Conservation (phyloP, 64 coral and sea anemone genomes). For the Platygyra sinensis region DNA sequence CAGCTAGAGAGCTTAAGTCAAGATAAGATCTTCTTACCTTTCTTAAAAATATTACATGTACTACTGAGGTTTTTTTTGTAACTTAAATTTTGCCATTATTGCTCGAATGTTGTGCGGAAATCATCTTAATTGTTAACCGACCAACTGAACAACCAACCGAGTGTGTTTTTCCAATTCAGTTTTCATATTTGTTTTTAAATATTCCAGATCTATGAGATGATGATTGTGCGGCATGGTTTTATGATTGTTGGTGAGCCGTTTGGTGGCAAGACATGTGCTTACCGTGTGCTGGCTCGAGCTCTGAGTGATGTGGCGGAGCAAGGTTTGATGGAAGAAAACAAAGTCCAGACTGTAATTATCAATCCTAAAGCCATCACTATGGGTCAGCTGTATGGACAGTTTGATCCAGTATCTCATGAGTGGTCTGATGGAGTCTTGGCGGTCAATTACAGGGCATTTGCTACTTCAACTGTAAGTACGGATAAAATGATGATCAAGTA, state of each 20-base stretch:
- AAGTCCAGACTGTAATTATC: conserved; percentile 92
- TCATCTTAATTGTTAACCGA: too few relatives aligned
- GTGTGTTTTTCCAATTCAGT: not conserved
- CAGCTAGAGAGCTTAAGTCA: too few relatives aligned
- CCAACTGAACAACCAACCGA: too few relatives aligned
- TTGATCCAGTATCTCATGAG: conserved; percentile 98
- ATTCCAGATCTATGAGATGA: conserved; percentile 95
- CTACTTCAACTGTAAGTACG: conserved; percentile 86
- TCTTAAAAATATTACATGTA: too few relatives aligned
- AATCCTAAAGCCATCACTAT: conserved; percentile 98
- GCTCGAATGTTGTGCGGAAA: too few relatives aligned
- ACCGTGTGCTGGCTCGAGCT: conserved; percentile 87
- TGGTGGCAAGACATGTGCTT: conserved; percentile 94
- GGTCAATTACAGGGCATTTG: conserved; percentile 98
- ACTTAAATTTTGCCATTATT: too few relatives aligned
- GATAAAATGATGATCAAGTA: too few relatives aligned
- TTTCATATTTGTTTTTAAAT: not conserved
- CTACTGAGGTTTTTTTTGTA: too few relatives aligned
- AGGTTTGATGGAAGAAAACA: conserved; percentile 99
- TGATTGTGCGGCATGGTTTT: conserved; percentile 99
- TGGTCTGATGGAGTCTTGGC: conserved; percentile 99
- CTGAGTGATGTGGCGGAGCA: conserved; percentile 92
- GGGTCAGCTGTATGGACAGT: conserved; percentile 98
- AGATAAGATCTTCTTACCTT: too few relatives aligned
- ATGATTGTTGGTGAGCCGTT: conserved; percentile 99